Percentiles rank a stretch among this genome's conserved stretches.
Conservation (phyloP, 2,888 invertebrate species). For the Griposia aprilina region DNA sequence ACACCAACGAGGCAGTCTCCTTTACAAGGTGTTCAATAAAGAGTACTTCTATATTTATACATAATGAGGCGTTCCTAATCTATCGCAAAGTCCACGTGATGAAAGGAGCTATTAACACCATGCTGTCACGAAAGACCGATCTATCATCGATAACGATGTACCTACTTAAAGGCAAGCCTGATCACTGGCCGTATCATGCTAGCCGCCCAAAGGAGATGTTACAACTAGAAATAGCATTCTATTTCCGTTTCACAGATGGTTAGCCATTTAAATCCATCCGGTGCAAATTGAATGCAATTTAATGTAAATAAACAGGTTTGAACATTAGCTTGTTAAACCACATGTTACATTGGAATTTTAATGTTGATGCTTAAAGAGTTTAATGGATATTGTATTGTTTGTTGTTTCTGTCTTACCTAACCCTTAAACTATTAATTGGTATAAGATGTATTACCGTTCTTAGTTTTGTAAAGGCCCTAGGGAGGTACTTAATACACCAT, state of each 20-base stretch:
- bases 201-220: slow-evolving; percentile 9
- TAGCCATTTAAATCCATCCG: slow-evolving; percentile 49
- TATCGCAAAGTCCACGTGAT: not conserved
- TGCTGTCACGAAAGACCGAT: slow-evolving; percentile 15
- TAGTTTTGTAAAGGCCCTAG: not conserved
- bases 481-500: not conserved
- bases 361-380: slow-evolving; percentile 27
- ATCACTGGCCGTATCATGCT: slow-evolving; percentile 6
- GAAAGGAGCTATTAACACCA: not conserved
- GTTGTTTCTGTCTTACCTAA: slow-evolving; percentile 1
- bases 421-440: not conserved
- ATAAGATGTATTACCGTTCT: not conserved
- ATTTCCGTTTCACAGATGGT: slow-evolving; percentile 57
- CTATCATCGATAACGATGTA: slow-evolving; percentile 41
- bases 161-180: slow-evolving; percentile 6
- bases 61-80: not conserved
- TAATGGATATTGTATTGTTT: slow-evolving; percentile 23
- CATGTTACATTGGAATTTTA: slow-evolving; percentile 34
- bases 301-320: slow-evolving; percentile 51
- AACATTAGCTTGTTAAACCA: slow-evolving; percentile 39
- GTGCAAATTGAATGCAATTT: slow-evolving; percentile 57
- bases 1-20: too few species aligned
- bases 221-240: slow-evolving; percentile 52
- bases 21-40: too few species aligned
- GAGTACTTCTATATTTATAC: too few species aligned